These are phyloP conservation scores for Rhopalosiphum padi DNA, from an alignment of 1,140 invertebrate genomes.

Conservation along the genomic window DNA sequence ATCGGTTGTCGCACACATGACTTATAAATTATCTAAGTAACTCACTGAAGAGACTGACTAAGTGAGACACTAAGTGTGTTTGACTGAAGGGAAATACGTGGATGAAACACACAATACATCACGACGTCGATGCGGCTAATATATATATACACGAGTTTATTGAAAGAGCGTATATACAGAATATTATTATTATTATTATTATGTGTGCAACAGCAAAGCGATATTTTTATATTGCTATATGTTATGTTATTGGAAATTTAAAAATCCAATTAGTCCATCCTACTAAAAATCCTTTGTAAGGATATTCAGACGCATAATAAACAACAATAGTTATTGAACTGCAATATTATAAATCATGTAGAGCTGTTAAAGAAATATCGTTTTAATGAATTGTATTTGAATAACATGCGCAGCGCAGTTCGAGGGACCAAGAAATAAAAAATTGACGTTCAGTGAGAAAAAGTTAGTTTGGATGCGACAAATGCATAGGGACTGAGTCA, in stretches of 20 bases:
- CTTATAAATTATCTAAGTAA: not conserved
- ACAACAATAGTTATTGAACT: too few species aligned
- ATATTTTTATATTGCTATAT: not conserved
- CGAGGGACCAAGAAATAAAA: too few species aligned
- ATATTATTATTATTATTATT: not conserved
- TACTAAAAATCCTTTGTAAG: not conserved
- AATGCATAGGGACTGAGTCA: too few species aligned
- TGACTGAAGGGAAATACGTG: not conserved
- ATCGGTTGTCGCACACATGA: not conserved
- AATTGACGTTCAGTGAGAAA: too few species aligned
- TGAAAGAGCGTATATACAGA: not conserved
- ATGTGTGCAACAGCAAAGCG: not conserved
- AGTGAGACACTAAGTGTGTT: too few species aligned
- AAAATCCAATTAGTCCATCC: not conserved
- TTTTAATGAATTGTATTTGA: too few species aligned
- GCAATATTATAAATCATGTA: too few species aligned
- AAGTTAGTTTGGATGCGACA: too few species aligned
- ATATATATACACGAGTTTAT: too few species aligned
- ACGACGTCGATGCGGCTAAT: not conserved
- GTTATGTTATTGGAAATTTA: not conserved
- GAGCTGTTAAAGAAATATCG: too few species aligned
- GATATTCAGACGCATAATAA: not conserved
- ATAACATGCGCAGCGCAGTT: too few species aligned
- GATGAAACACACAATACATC: not conserved
- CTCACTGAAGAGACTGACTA: not conserved